Conservation (phyloP, 92 coral and sea anemone genomes). For the Muricea muricata region DNA sequence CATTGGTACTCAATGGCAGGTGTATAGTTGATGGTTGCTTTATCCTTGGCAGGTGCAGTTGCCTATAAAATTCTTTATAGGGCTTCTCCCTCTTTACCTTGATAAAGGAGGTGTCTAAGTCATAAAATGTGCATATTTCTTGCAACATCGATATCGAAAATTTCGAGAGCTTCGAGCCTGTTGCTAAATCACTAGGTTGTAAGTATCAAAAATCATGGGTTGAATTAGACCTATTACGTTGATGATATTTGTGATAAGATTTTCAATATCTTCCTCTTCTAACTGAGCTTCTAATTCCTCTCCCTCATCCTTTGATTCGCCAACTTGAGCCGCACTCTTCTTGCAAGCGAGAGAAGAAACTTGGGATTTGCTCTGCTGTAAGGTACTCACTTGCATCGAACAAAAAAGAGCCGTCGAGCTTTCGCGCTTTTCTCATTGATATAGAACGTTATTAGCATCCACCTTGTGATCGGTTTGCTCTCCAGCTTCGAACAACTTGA, state of each 20-base stretch:
- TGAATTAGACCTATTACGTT: constrained; percentile 44
- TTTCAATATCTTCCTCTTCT: constrained; percentile 44
- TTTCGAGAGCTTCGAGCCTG: constrained; percentile 55
- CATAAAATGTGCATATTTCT: constrained; percentile 61
- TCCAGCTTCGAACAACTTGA: neutral
- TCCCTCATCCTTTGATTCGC: neutral
- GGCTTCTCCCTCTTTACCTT: constrained; percentile 63
- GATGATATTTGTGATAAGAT: constrained; percentile 46
- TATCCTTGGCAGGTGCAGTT: constrained; percentile 48
- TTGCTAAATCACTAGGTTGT: constrained; percentile 49
- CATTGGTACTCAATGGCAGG: neutral
- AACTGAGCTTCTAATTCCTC: constrained; percentile 24
- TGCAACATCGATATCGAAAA: constrained; percentile 63
- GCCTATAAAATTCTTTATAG: constrained; percentile 52
- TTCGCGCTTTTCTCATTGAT: constrained; percentile 34
- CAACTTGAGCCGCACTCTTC: constrained; percentile 17
- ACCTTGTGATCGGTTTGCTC: constrained; percentile 18
- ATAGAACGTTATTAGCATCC: constrained; percentile 20
- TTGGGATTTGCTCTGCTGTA: constrained; percentile 54
- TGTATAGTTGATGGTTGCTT: neutral
- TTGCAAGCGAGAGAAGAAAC: constrained; percentile 33
- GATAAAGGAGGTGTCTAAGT: constrained; percentile 58
- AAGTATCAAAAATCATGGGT: too few species aligned
- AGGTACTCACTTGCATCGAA: constrained; percentile 45
- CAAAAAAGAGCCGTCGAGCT: constrained; percentile 23